phyloP scores from a whole-genome alignment of 2,113 vertebrate species.

The Leucoraja erinaceus region DNA sequence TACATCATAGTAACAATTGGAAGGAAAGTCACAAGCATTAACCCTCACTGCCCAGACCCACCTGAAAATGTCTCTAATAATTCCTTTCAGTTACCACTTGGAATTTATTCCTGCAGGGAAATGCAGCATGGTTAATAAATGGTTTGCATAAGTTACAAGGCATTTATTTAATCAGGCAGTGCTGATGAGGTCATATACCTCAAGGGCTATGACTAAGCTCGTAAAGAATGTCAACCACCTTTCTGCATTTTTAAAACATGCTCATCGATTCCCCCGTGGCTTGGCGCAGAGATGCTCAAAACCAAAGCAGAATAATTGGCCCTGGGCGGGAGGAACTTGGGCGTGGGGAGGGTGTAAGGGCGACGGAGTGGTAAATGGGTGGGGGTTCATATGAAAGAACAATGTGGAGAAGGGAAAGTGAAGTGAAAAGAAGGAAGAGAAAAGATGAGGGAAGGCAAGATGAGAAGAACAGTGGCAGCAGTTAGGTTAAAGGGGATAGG shows the following conservation, averaged over 20 bases:
- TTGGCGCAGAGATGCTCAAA: neutral
- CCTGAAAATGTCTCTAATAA: neutral
- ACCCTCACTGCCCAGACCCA: neutral
- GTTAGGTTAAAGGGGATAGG: neutral
- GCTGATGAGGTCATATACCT: neutral
- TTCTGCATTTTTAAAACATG: neutral
- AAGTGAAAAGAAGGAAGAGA: neutral
- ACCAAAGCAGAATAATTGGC: neutral
- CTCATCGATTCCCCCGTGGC: neutral
- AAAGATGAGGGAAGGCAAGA: neutral
- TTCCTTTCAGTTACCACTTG: neutral
- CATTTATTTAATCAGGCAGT: neutral
- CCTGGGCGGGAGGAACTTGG: neutral
- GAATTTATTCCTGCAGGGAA: neutral
- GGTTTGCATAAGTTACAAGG: neutral
- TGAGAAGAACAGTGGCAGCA: too few species aligned
- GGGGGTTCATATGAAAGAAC: neutral
- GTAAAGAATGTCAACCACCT: neutral
- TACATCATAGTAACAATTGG: neutral
- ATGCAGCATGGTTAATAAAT: neutral
- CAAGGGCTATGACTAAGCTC: neutral
- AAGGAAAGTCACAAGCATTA: neutral
- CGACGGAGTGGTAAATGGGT: neutral
- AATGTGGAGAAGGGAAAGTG: neutral
- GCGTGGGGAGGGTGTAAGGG: neutral